Evolutionary conservation across 2,888 invertebrate species (phyloP), one percentile per base, ranked within the genome.

Genomic region (Catocala nupta): DNA sequence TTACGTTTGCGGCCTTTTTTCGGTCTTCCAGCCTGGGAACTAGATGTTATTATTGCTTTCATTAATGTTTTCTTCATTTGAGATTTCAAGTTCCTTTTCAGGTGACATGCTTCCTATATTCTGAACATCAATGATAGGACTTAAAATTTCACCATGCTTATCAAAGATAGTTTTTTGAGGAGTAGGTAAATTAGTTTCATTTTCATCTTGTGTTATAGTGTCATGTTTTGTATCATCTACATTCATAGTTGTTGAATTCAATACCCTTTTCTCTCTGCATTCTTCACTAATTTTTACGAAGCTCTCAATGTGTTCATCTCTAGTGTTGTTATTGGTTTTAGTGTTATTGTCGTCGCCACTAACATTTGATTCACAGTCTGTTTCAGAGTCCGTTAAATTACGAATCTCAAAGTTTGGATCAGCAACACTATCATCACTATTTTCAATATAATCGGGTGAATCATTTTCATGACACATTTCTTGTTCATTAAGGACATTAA

Each of bases 1-100:
- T 61, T 65, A 16, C 65, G 56, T 57, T 60, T 65, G 50, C 65
- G 58, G 42, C 65, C 61, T 58, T 58, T 65, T 62, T 62, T 65
- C 33, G 58, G 52, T 52, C 61, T 52, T 39, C 55, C 59, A 59
- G 59, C 47, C 58, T 58, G 58, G 52, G 39, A 52, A 51, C 58
- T 52, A 25, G 25, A 25, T 25, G 39, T 39, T 39, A 39, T 39
- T 39, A 39, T 39, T 58, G 55, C 54, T 55, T 61, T 61, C 56
- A 56, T 55, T 47, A 61, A 61, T 55, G 45, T 56, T 61, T 54
- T 55, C 45, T 16, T 55, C 58, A 63, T 57, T 62, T 52, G 57
- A 57, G 33, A 36, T 34, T 44, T 61, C 44, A 34, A 55, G 48
- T 60, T 60, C 55, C 42, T 54, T 49, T 55, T 54, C 54, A 59